phyloP scores from a whole-genome alignment of 1,140 invertebrate species.

The Drosophila teissieri region DNA sequence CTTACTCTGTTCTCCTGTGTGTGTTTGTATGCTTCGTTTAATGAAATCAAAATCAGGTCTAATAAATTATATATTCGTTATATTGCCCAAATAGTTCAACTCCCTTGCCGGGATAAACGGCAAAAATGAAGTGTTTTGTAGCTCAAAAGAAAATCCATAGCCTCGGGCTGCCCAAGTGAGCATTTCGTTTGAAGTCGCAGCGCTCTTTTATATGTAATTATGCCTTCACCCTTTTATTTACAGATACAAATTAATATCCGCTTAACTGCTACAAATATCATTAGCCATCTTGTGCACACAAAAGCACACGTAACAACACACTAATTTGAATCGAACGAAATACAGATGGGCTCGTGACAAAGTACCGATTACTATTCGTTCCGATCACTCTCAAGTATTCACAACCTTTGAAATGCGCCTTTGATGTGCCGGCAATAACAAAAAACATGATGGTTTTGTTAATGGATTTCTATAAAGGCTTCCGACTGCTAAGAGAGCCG shows the following conservation, averaged over 20 bases:
- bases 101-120: background rate
- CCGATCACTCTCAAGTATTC: constrained; percentile 45
- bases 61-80: constrained; percentile 31
- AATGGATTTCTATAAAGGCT: constrained; percentile 61
- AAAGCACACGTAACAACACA: constrained; percentile 23
- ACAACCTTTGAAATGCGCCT: constrained; percentile 32
- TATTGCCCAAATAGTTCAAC: background rate
- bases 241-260: constrained; percentile 46
- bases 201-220: constrained; percentile 25
- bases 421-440: constrained; percentile 54
- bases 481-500: constrained; percentile 57
- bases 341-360: constrained; percentile 51
- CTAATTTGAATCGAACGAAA: constrained; percentile 33
- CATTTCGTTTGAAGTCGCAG: constrained; percentile 14
- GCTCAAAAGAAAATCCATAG: background rate
- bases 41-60: constrained; percentile 31
- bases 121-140: too few relatives aligned
- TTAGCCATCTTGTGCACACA: constrained; percentile 30
- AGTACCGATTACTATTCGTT: constrained; percentile 50
- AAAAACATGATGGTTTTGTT: constrained; percentile 62
- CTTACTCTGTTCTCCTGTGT: background rate
- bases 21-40: constrained; percentile 29
- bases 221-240: constrained; percentile 34
- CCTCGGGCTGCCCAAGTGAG: constrained; percentile 2
- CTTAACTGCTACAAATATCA: constrained; percentile 49